Evolutionary conservation across 2,888 invertebrate genomes (phyloP), one percentile per base, ranked within the genome.

Genomic region (Apamea sordens): DNA sequence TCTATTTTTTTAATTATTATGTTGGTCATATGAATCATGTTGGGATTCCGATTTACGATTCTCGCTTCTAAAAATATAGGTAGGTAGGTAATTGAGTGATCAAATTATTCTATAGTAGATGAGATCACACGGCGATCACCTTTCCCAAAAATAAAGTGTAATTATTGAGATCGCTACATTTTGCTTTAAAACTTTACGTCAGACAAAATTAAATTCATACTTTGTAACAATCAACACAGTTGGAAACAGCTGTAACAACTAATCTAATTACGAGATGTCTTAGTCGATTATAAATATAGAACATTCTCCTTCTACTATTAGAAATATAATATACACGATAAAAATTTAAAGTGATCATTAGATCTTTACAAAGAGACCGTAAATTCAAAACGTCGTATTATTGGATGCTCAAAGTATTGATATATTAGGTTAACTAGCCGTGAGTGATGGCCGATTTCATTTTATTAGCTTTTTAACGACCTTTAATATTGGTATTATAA

Each of bases 391-490:
- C 76, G 82, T 76, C 78, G 70, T 82, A 70, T 77, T 81, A 81
- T 77, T 63, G 13, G 41, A 74, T 21, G 77, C 44, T 73, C 44
- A 80, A 67, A 53, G 67, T 73, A 76, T 87, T 86, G 76, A 85
- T 85, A 77, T 79, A 88, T 81, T 83, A 72, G 86, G 86, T 77
- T 72, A 78, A 82, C 74, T 70, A 41, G 72, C 61, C 70, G 18
- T 83, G 81, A 86, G 61, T 68, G 80, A 88, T 83, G 76, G 77
- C 73, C 56, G 81, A 85, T 79, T 81, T 82, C 64, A 82, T 83
- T 88, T 88, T 88, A 88, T 77, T 87, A 85, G 73, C 50, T 56
- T 83, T 83, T 88, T 88, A 82, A 83, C 83, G 83, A 80, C 69
- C 80, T 78, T 68, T 78, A 77, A 85, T 83, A 85, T 86, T 84